Percentiles rank a stretch among this genome's conserved stretches.
These are phyloP conservation scores for Bibio marci DNA, from an alignment of 2,888 invertebrate genomes.

Conservation along the genomic window DNA sequence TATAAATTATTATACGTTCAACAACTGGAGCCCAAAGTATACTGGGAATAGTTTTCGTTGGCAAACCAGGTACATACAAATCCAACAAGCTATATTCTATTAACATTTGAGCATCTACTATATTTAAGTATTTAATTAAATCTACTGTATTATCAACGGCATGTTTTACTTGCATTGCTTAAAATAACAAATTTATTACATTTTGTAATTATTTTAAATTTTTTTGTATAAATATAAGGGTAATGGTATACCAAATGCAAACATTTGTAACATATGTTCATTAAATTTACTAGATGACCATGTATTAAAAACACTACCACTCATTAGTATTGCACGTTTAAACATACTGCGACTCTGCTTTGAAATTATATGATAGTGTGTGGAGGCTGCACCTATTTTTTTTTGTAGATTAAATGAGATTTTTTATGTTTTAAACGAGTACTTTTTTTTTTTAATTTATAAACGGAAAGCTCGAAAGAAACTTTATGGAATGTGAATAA, in stretches of 20 bases:
- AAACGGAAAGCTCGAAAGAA: background rate
- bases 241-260: constrained; percentile 17
- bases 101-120: constrained; percentile 1
- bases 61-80: background rate
- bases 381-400: constrained; percentile 40
- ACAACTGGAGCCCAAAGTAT: constrained; percentile 3
- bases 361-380: constrained; percentile 52
- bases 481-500: background rate
- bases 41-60: background rate
- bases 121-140: constrained; percentile 3
- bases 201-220: background rate
- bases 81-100: background rate
- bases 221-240: background rate
- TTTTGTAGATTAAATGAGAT: too few species aligned
- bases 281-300: constrained; percentile 23
- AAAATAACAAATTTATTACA: background rate
- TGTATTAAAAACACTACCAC: constrained; percentile 47
- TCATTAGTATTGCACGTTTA: constrained; percentile 34
- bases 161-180: background rate
- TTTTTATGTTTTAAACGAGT: too few species aligned
- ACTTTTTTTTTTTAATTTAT: background rate
- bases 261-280: background rate
- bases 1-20: too few species aligned
- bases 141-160: background rate
- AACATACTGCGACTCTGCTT: constrained; percentile 43